phyloP scores from a whole-genome alignment of 2,113 vertebrate genomes.

The Herpetotheres cachinnans region DNA sequence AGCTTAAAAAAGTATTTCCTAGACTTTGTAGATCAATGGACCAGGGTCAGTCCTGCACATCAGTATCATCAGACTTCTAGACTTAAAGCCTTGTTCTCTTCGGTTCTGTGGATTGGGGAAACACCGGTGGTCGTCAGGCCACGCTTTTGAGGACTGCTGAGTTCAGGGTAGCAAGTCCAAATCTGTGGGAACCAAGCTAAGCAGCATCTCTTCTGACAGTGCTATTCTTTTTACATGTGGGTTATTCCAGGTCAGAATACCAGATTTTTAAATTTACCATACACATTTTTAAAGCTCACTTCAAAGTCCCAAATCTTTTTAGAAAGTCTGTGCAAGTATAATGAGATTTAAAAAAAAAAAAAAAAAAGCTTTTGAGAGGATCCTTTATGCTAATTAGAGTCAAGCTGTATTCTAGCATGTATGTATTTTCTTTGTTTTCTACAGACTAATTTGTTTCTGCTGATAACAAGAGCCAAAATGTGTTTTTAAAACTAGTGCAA shows the following conservation, averaged over 20 bases:
- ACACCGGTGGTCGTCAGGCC: neutral
- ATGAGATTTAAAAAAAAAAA: accelerated
- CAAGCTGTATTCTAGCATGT: neutral
- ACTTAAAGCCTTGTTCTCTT: neutral
- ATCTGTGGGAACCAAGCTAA: neutral
- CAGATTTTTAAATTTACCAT: neutral
- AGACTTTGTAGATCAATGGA: neutral
- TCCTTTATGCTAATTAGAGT: neutral
- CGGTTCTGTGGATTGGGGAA: neutral
- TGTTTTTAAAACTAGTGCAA: conserved; percentile 47
- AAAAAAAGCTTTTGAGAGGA: neutral
- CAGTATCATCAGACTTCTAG: neutral
- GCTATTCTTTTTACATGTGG: neutral
- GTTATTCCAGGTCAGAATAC: neutral
- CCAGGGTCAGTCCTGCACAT: neutral
- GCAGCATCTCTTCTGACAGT: neutral
- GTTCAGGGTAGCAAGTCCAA: neutral
- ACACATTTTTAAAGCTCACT: neutral
- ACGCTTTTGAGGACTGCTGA: neutral
- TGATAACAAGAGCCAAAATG: conserved; percentile 41
- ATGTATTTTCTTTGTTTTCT: neutral
- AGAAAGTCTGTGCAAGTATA: neutral
- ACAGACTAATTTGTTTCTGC: conserved; percentile 3
- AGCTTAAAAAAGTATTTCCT: neutral
- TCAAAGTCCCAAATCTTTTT: neutral